A percentile compares a stretch with the other conserved stretches of the same genome.
Conservation (phyloP, 2,888 invertebrate genomes). For the Eupithecia vulgata region DNA sequence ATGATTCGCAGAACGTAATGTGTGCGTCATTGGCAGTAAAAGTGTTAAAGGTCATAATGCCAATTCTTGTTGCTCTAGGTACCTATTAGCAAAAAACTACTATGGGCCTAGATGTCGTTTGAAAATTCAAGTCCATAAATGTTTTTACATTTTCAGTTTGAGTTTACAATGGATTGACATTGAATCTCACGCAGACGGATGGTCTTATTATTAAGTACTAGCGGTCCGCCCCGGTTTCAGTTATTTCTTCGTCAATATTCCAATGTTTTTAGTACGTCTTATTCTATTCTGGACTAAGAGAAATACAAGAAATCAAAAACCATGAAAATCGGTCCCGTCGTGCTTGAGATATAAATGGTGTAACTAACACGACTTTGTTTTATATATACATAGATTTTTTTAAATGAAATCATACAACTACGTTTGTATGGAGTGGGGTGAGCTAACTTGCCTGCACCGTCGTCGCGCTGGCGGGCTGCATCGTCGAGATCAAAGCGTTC, state of each 20-base stretch:
- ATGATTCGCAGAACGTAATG: too few species aligned
- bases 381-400: too few species aligned
- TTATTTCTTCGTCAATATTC: too few species aligned
- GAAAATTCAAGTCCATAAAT: neutral
- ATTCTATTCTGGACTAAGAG: too few species aligned
- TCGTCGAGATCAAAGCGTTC: neutral
- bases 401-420: neutral
- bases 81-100: neutral
- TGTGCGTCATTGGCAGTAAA: too few species aligned
- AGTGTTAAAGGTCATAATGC: neutral
- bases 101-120: neutral
- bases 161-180: neutral
- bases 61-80: neutral
- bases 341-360: too few species aligned
- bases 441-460: neutral
- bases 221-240: too few species aligned
- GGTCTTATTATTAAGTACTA: too few species aligned
- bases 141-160: neutral
- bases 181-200: neutral
- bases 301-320: too few species aligned
- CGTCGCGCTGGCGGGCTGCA: neutral
- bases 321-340: too few species aligned
- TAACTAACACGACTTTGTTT: too few species aligned
- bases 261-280: too few species aligned
- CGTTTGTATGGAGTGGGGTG: neutral